These are phyloP conservation scores for Porites australiensis DNA, from an alignment of 64 coral and sea anemone genomes.

Conservation along the genomic window DNA sequence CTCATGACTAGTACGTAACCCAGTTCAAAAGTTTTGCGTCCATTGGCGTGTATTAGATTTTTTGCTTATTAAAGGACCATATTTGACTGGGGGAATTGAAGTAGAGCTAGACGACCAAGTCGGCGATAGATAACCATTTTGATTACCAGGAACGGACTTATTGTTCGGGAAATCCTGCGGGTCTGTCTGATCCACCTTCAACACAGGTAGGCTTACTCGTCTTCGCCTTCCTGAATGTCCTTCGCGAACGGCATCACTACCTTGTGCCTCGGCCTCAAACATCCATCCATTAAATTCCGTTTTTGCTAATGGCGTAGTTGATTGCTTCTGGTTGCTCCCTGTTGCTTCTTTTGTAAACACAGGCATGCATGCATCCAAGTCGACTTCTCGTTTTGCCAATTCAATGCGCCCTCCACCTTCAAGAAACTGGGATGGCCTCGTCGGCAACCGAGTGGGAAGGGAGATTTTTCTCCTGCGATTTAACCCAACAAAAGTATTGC, in stretches of 20 bases:
- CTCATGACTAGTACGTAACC: too few species aligned
- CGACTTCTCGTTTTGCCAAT: constrained; percentile 22
- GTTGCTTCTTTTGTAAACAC: neutral
- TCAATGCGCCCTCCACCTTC: constrained; percentile 3
- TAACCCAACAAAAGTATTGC: neutral
- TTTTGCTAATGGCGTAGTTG: neutral
- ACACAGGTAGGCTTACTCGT: constrained; percentile 13
- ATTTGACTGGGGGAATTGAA: neutral
- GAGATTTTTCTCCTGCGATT: constrained; percentile 14
- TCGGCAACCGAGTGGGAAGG: neutral
- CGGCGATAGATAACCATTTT: neutral
- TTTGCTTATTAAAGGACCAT: neutral
- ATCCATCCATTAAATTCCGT: constrained; percentile 35
- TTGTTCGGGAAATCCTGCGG: neutral
- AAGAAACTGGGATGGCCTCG: constrained; percentile 3
- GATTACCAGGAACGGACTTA: neutral
- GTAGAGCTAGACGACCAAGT: neutral
- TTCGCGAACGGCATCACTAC: neutral
- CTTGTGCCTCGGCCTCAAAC: neutral
- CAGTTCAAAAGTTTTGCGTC: neutral
- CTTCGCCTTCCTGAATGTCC: neutral
- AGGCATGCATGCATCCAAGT: constrained; percentile 11
- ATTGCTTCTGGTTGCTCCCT: neutral
- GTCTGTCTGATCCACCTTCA: neutral
- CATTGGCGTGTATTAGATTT: neutral